A percentile compares a stretch with the other conserved stretches of the same genome.
Evolutionary conservation across 2,888 invertebrate genomes (phyloP).

Genomic region (Caenorhabditis afra): DNA sequence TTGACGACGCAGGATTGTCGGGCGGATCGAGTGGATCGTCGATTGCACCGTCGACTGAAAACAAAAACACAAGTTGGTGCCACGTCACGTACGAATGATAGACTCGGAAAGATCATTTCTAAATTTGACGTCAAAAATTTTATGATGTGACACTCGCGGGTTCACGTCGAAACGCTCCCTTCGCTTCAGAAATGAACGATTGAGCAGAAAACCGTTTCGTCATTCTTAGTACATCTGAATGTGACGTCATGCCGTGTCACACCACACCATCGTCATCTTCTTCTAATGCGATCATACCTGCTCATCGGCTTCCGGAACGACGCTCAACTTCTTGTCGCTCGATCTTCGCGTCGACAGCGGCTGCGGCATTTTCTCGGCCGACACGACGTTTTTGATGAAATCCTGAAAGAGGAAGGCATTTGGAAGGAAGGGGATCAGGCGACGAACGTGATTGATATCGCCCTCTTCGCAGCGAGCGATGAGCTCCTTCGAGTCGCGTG

Average conservation of each 20-base stretch:
- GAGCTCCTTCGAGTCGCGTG: slow-evolving; percentile 73
- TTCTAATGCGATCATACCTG: slow-evolving; percentile 62
- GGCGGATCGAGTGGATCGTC: slow-evolving; percentile 69
- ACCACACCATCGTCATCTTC: neutral
- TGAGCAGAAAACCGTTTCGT: too few relatives aligned
- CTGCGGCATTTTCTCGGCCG: slow-evolving; percentile 53
- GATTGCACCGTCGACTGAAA: slow-evolving; percentile 72
- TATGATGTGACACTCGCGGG: too few relatives aligned
- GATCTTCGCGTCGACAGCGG: slow-evolving; percentile 53
- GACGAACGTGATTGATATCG: slow-evolving; percentile 57
- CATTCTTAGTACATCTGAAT: too few relatives aligned
- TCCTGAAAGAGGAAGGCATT: slow-evolving; percentile 37
- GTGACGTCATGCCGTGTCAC: too few relatives aligned
- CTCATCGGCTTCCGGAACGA: slow-evolving; percentile 79
- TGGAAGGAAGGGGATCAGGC: neutral
- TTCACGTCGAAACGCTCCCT: neutral
- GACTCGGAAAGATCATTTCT: too few relatives aligned
- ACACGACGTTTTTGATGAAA: slow-evolving; percentile 56
- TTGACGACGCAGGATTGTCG: slow-evolving; percentile 64
- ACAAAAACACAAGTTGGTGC: too few relatives aligned
- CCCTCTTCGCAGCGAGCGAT: slow-evolving; percentile 67
- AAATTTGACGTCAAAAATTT: too few relatives aligned
- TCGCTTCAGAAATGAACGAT: too few relatives aligned
- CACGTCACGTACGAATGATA: too few relatives aligned
- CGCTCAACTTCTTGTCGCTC: slow-evolving; percentile 76